Base-by-base conservation (phyloP, 2,113 vertebrate species). In the Pongo pygmaeus region DNA sequence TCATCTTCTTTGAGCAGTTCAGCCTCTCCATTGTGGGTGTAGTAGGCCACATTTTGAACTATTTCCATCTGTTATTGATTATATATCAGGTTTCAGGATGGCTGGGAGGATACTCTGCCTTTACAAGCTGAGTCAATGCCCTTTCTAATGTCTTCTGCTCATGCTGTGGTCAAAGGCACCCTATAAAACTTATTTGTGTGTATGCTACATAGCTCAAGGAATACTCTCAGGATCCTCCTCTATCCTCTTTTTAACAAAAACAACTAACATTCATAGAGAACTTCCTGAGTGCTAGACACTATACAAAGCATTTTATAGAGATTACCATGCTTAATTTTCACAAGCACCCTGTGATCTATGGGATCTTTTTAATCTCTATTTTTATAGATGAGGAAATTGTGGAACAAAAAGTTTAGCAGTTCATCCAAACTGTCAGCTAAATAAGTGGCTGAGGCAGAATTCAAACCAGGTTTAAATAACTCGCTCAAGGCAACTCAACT, bases 391-490 rank as follows among this genome's bases (percentile, higher is more conserved):
- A 92, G 48, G 57, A 92, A 92, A 89, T 55, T 75, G 27, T 84
- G 40, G 23, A 85, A 52, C 3, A 80, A 17, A 79, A 95, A 80
- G 8, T 64, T 91, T 89, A 89, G 11, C 22, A 89, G 67, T 61
- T 92, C 48, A 75, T 89, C 57, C n/a, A 89, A 92, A 35, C 35
- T 23, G 91, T 13, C 64, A 92, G 64, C 6, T 70, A 89, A 93
- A 25, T 5, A 95, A 89, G 80, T 75, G 69, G 55, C n/a, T 92
- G 74, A 95, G 11, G 20, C 72, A 94, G 46, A 55, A 81, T 70
- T 70, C n/a, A 95, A 89, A 59, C 5, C 38, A 67, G 40, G 13
- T 89, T 92, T 96, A 86, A 85, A 89, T 85, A 94, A 75, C 79
- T 95, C 69, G 13, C 4, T 92, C 46, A 67, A 93, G n/a, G 78